Percentiles rank a stretch among this genome's conserved stretches.
Conservation (phyloP, 2,113 vertebrate species). For the Taurulus bubalis region DNA sequence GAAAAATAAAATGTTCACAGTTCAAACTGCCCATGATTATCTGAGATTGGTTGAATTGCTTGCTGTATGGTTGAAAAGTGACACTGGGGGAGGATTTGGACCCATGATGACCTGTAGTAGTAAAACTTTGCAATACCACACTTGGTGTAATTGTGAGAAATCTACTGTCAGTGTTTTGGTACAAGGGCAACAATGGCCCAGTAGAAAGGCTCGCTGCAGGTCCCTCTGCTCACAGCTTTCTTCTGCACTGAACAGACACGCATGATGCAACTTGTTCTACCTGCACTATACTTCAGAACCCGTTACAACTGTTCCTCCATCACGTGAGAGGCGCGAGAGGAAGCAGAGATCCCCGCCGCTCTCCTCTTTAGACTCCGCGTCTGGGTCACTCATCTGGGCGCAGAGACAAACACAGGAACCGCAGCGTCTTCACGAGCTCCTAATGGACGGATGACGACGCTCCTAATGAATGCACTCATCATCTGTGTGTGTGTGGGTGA, state of each 20-base stretch:
- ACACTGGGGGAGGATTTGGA: background rate
- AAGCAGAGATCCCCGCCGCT: conserved; percentile 10
- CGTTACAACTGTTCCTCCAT: background rate
- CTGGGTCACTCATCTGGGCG: conserved; percentile 48
- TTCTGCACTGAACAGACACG: background rate
- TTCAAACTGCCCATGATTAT: background rate
- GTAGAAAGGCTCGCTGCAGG: background rate
- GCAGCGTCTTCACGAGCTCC: conserved; percentile 55
- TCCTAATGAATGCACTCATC: conserved; percentile 69
- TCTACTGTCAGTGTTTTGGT: background rate
- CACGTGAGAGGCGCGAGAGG: conserved; percentile 24
- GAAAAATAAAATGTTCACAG: background rate
- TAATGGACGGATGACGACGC: conserved; percentile 72
- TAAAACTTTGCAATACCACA: background rate
- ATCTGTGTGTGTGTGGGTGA: conserved; percentile 28
- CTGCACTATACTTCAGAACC: background rate
- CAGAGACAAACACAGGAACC: conserved; percentile 72
- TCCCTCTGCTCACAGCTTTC: background rate
- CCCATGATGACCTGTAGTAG: background rate
- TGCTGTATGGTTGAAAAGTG: background rate
- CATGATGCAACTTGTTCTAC: background rate
- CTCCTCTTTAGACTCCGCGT: conserved; percentile 50
- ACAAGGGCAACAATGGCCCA: too few species aligned
- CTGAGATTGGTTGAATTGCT: background rate
- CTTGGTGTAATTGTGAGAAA: background rate